These are phyloP conservation scores for Eretmocerus hayati DNA, from an alignment of 2,888 invertebrate species.

Conservation along the genomic window DNA sequence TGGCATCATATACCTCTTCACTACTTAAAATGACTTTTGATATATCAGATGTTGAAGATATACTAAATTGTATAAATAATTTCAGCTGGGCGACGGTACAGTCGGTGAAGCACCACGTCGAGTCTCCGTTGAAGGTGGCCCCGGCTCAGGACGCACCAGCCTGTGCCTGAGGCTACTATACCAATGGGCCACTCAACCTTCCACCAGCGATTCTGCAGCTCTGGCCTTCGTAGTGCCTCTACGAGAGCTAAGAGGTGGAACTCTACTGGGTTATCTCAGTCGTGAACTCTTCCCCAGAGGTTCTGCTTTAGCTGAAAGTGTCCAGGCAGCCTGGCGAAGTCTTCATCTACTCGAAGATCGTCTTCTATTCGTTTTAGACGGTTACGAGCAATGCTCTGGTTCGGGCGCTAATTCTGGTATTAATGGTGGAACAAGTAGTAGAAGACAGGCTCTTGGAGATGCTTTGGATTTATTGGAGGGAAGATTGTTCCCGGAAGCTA, in stretches of 20 bases:
- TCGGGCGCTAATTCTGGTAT: no score
- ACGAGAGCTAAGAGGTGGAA: constrained; percentile 49
- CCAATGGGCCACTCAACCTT: constrained; percentile 52
- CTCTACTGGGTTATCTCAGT: constrained; percentile 33
- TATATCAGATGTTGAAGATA: no score
- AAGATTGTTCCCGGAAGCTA: constrained; percentile 50
- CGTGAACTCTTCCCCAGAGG: constrained; percentile 45
- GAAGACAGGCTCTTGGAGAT: constrained; percentile 46
- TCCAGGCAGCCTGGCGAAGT: constrained; percentile 47
- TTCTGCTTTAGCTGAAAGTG: constrained; percentile 36
- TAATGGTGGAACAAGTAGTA: no score
- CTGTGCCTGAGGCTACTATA: constrained; percentile 50
- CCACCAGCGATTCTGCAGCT: constrained; percentile 47
- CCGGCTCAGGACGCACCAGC: constrained; percentile 51
- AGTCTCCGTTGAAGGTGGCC: constrained; percentile 51
- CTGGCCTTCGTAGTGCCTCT: constrained; percentile 51
- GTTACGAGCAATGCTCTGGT: constrained; percentile 49
- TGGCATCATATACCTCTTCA: no score
- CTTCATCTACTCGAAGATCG: constrained; percentile 48
- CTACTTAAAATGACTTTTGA: no score
- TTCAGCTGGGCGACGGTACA: constrained; percentile 48
- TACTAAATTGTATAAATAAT: no score
- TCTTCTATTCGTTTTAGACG: constrained; percentile 51
- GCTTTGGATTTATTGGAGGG: constrained; percentile 51
- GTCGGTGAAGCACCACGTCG: constrained; percentile 50